Percentiles rank a stretch among this genome's conserved stretches.
These are phyloP conservation scores for Erinaceus europaeus DNA, from an alignment of 2,113 vertebrate genomes.

Conservation along the genomic window DNA sequence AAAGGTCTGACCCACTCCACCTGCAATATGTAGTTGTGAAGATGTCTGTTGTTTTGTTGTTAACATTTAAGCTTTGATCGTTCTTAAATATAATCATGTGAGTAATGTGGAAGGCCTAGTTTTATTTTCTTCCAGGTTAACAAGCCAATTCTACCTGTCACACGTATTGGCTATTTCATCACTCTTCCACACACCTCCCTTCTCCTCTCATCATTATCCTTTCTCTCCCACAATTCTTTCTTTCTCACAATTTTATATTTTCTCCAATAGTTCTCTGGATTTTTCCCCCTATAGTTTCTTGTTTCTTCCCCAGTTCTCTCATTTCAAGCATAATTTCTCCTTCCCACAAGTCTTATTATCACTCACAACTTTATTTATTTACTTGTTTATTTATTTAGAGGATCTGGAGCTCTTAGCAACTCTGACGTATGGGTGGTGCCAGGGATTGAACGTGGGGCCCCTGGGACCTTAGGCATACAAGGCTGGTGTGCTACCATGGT, in stretches of 20 bases:
- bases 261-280: neutral
- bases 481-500: neutral
- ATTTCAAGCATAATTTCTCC: neutral
- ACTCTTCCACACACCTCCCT: neutral
- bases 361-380: neutral
- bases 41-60: constrained; percentile 6
- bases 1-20: neutral
- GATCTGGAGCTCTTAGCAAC: no score
- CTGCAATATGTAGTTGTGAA: neutral
- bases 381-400: no score
- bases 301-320: neutral
- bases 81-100: constrained; percentile 28
- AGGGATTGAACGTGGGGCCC: no score
- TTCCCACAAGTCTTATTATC: no score
- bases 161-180: neutral
- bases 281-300: neutral
- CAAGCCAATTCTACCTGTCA: neutral
- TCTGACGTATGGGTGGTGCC: no score
- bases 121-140: constrained; percentile 33
- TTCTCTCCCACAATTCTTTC: neutral
- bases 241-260: neutral
- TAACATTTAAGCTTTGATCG: constrained; percentile 9
- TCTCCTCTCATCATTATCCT: neutral
- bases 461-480: no score
- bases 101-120: neutral